These are phyloP conservation scores for Drosophila melanogaster DNA, from an alignment of 1,140 invertebrate genomes.

Conservation along the genomic window DNA sequence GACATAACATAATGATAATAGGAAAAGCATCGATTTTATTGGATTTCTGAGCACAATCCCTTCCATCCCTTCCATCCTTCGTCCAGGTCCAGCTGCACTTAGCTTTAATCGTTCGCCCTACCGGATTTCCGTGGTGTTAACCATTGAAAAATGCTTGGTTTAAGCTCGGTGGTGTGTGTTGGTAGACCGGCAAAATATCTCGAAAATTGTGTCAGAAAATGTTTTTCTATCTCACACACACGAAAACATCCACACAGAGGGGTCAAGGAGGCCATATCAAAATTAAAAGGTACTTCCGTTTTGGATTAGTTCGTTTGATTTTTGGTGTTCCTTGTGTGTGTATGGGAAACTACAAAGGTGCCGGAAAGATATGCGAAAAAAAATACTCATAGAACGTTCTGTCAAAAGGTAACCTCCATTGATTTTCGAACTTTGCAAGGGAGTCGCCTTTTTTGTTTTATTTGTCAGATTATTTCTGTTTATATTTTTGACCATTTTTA, in stretches of 20 bases:
- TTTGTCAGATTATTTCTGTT: too few relatives aligned
- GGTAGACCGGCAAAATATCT: conserved; percentile 68
- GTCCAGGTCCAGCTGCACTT: conserved; percentile 7
- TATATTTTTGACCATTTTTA: conserved; percentile 1
- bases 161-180: conserved; percentile 20
- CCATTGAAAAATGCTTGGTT: conserved; percentile 32
- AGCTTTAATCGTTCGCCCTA: conserved; percentile 32
- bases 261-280: conserved; percentile 68
- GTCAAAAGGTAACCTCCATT: background rate
- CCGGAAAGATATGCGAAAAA: conserved; percentile 76
- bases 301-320: conserved; percentile 36
- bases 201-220: conserved; percentile 82
- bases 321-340: conserved; percentile 33
- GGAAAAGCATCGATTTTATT: conserved; percentile 82
- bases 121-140: conserved; percentile 11
- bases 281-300: conserved; percentile 78
- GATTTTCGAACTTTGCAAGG: conserved; percentile 3
- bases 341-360: conserved; percentile 62
- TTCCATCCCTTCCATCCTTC: background rate
- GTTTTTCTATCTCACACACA: conserved; percentile 53
- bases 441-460: background rate
- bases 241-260: conserved; percentile 22
- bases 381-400: conserved; percentile 24
- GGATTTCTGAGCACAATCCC: conserved; percentile 69
- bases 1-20: conserved; percentile 81